These are phyloP conservation scores for Sceloporus undulatus DNA, from an alignment of 2,113 vertebrate genomes.

Conservation along the genomic window DNA sequence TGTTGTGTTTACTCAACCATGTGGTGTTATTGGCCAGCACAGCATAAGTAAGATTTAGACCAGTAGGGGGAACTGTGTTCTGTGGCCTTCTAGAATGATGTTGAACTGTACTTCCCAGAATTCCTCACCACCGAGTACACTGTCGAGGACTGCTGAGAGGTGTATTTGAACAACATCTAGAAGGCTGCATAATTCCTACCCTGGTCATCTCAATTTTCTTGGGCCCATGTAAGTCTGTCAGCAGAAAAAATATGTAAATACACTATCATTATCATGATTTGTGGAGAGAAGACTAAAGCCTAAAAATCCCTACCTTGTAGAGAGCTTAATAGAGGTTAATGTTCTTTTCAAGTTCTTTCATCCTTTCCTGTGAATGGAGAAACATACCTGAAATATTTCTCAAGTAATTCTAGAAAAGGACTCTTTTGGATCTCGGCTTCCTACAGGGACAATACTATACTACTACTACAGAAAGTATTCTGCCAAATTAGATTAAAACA, in stretches of 20 bases:
- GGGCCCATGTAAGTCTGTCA: not conserved
- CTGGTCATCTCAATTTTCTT: not conserved
- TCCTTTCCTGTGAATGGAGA: not conserved
- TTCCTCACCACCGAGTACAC: no score
- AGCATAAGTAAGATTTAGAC: not conserved
- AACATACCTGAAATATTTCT: not conserved
- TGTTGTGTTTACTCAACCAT: not conserved
- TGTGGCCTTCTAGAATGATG: not conserved
- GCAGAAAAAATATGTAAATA: not conserved
- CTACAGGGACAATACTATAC: not conserved
- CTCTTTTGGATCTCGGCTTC: not conserved
- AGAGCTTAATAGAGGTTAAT: not conserved
- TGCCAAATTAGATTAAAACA: constrained; percentile 12
- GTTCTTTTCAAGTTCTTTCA: not conserved
- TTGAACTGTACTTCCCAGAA: no score
- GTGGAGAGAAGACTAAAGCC: not conserved
- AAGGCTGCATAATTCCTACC: no score
- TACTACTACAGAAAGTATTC: not conserved
- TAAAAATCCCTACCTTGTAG: not conserved
- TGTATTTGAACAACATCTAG: no score
- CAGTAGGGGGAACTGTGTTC: not conserved
- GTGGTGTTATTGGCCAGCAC: not conserved
- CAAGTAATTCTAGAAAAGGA: not conserved
- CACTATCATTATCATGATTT: not conserved
- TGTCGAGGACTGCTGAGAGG: no score